A percentile compares a stretch with the other conserved stretches of the same genome.
Evolutionary conservation across 2,797 vertebrate species (phyloP).

Genomic region (Dipus sagitta): DNA sequence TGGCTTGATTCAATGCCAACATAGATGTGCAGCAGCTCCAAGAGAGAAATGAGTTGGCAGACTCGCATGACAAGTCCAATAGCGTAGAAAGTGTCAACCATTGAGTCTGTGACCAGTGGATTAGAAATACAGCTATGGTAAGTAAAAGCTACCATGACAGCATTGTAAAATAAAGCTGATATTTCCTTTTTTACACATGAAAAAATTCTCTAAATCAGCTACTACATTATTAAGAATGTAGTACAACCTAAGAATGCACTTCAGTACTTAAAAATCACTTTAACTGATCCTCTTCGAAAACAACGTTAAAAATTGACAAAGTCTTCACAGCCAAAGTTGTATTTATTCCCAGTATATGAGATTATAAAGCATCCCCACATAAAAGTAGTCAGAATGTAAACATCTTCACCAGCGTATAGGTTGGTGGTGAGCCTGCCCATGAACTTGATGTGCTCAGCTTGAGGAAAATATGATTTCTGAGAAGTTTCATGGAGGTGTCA

Average conservation of each 20-base stretch:
- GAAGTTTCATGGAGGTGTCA: constrained; percentile 2
- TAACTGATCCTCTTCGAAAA: constrained; percentile 30
- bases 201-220: constrained; percentile 30
- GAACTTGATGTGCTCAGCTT: not conserved
- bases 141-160: constrained; percentile 36
- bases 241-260: not conserved
- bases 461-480: not conserved
- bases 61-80: constrained; percentile 95
- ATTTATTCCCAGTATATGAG: not conserved
- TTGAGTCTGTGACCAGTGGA: constrained; percentile 88
- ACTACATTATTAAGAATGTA: not conserved
- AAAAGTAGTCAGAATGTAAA: not conserved
- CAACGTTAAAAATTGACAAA: constrained; percentile 31
- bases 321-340: not conserved
- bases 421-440: not conserved
- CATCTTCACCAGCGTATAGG: not conserved
- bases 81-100: constrained; percentile 95
- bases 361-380: not conserved
- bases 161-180: constrained; percentile 12
- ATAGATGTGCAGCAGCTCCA: constrained; percentile 95
- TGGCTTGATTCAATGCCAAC: constrained; percentile 91
- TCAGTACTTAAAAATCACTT: not conserved
- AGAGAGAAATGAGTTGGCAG: constrained; percentile 93
- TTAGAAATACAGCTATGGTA: constrained; percentile 49
- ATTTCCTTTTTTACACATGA: not conserved